These are phyloP conservation scores for Lycodopsis pacificus DNA, from an alignment of 2,797 vertebrate species.

Conservation along the genomic window DNA sequence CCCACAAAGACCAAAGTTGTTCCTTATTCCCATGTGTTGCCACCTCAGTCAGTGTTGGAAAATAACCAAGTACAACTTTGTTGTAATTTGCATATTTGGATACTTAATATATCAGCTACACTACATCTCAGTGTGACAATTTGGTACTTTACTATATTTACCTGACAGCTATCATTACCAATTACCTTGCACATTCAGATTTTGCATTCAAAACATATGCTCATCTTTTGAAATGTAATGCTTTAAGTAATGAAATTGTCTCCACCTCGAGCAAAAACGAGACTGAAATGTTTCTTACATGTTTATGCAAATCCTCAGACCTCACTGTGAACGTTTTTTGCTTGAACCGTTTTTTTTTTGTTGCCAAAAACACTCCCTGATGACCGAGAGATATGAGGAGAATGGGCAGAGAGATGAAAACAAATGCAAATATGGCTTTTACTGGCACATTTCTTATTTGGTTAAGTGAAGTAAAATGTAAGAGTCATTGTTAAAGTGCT, in stretches of 20 bases:
- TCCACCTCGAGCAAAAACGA: background rate
- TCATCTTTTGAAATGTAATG: background rate
- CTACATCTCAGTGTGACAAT: background rate
- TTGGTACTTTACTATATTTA: background rate
- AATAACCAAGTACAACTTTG: background rate
- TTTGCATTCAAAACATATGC: background rate
- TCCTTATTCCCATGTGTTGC: background rate
- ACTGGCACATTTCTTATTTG: conserved; percentile 9
- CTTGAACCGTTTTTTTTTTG: background rate
- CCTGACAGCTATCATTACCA: background rate
- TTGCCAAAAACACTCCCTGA: background rate
- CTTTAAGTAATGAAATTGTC: background rate
- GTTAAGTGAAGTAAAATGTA: conserved; percentile 7
- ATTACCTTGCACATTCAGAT: background rate
- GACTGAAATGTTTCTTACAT: background rate
- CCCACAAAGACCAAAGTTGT: background rate
- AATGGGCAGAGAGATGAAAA: conserved; percentile 7
- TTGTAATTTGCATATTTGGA: background rate
- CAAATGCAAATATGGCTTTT: conserved; percentile 2
- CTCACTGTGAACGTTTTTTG: background rate
- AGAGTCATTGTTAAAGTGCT: conserved; percentile 22
- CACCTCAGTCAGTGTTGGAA: no score
- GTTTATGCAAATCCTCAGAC: conserved; percentile 2
- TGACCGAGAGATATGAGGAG: background rate
- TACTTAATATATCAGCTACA: no score